A percentile compares a stretch with the other conserved stretches of the same genome.
Evolutionary conservation across 1,140 invertebrate genomes (phyloP).

Genomic region (Carposina sasakii): DNA sequence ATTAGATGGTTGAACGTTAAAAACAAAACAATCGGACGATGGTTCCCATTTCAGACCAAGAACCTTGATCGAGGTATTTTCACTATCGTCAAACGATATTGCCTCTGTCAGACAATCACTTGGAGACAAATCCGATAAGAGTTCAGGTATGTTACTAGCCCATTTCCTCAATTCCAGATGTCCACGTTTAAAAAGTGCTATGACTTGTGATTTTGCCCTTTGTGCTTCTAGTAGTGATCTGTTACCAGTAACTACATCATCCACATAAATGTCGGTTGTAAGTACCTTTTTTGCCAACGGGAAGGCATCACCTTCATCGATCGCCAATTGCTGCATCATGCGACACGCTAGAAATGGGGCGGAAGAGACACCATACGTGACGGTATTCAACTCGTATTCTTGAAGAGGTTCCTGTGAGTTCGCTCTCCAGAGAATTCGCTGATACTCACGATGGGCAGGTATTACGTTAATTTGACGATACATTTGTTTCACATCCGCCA

Average conservation of each 20-base stretch:
- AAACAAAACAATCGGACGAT: too few species aligned
- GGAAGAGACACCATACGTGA: constrained; percentile 56
- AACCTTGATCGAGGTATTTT: too few species aligned
- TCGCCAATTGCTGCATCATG: constrained; percentile 33
- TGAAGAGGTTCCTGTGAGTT: constrained; percentile 22
- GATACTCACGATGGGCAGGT: constrained; percentile 34
- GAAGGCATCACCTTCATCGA: constrained; percentile 29
- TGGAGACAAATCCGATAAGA: constrained; percentile 22
- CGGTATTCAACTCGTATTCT: constrained; percentile 43
- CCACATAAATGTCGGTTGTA: constrained; percentile 43
- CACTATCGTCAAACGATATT: constrained; percentile 18
- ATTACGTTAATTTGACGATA: neutral
- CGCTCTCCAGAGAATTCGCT: constrained; percentile 59
- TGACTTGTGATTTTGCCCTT: constrained; percentile 27
- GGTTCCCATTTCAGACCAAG: too few species aligned
- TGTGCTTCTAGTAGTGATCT: constrained; percentile 19
- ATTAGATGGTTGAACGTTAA: too few species aligned
- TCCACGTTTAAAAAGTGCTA: constrained; percentile 25
- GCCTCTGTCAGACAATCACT: constrained; percentile 29
- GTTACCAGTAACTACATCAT: constrained; percentile 40
- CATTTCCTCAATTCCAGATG: constrained; percentile 39
- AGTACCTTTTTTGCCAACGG: constrained; percentile 33
- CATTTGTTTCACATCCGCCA: constrained; percentile 15
- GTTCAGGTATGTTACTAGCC: constrained; percentile 29
- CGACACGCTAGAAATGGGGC: constrained; percentile 48